Base-by-base conservation (phyloP, 2,888 invertebrate genomes). In the Capitulum mitella region DNA sequence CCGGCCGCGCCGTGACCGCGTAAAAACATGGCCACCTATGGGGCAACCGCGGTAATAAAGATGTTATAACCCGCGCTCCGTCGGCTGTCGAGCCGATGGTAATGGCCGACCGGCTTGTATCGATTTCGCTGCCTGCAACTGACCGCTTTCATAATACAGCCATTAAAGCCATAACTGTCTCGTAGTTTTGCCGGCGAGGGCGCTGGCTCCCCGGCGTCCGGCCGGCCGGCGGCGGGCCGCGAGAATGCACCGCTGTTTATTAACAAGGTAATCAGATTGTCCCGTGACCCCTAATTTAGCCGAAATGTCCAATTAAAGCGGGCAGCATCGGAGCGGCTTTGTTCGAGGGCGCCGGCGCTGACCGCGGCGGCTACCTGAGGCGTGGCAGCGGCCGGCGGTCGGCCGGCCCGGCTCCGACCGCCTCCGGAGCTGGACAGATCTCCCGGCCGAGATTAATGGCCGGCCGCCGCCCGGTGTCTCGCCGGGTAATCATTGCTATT, bases 21-120 rank as follows among this genome's bases (percentile, higher is more conserved):
- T 58, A n/a, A 58, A 58, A 58, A 58, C 58, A 58, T 58, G 58
- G 58, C 58, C 58, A 58, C 58, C 58, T 58, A 5, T n/a, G 58
- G 58, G 58, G n/a, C 8, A 19, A 58, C n/a, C 1, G 58, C n/a
- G n/a, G n/a, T 29, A 19, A n/a, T 58, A 58, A 19, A 58, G n/a
- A 29, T n/a, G 58, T 19, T 22, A 19, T 22, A 22, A 14, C 32
- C 61, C 16, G n/a, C 14, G 61, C n/a, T 5, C 1, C 61, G 32
- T 32, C 32, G 32, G 29, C 61, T 32, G 32, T 12, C 3, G 1
- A 22, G 51, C 16, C 61, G 32, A 32, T 16, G 14, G 61, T 61
- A 61, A 61, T 14, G 29, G 32, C 32, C 32, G 12, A 16, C 0
- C 61, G 12, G 12, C n/a, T 14, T 29, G 16, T 8, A 61, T 61